Base-by-base conservation (phyloP, 2,113 vertebrate genomes). In the Pituophis catenifer region DNA sequence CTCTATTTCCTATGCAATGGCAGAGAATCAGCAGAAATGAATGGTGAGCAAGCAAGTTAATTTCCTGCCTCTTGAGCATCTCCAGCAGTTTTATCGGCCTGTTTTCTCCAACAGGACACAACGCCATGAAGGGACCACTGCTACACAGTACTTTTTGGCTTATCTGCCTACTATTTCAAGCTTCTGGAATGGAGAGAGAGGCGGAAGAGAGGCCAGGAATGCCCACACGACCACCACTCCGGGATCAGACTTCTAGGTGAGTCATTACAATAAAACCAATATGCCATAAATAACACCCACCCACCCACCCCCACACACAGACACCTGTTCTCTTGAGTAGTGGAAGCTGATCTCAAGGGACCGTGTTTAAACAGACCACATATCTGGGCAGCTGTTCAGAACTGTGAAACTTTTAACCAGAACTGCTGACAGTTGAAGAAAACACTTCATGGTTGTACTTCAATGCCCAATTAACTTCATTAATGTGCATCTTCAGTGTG, bases 241-340 rank as follows among this genome's bases (percentile, higher is more conserved):
- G 29, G 91, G 95, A 93, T 44, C 95, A 93, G 0, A 0, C 88
- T 3, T 93, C 94, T 95, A 97, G 98, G 98, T 98, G 92, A 62
- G 93, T 55, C 8, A 19, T 33, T 57, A 38, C 54, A n/a, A 29
- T 58, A 54, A 38, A 26, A 6, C 26, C 24, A 75, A 17, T 24
- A 81, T n/a, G 65, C 24, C 24, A 93, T 23, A 50, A 26, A 50
- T 5, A n/a, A 44, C 48, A 21, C 89, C 3, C 33, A 58, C 17
- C 44, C 44, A 3, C 44, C 44, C 44, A 3, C 44, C 44, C 44
- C 44, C 29, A 75, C n/a, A 33, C 70, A 19, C 33, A 33, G 0
- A 1, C 3, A 62, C 24, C 65, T 89, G 57, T 85, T 70, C 53
- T 44, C 50, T 55, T 85, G 33, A 58, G 15, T 11, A 33, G 10